Conservation (phyloP, 2,888 invertebrate species). For the Crocallis elinguaria region DNA sequence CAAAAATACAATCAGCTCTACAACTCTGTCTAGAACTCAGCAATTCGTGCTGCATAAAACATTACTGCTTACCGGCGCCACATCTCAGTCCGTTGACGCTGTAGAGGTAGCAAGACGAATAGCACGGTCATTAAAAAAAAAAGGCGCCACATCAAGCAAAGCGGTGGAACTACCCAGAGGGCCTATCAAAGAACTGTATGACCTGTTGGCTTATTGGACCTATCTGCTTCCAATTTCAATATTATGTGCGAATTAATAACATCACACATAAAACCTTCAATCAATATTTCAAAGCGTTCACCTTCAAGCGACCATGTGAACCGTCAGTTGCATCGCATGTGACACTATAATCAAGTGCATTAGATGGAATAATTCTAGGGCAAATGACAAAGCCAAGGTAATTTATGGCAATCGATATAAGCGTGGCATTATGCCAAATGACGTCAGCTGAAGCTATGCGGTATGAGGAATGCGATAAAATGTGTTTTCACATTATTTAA, state of each 20-base stretch:
- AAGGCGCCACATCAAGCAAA: too few relatives aligned
- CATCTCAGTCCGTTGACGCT: too few relatives aligned
- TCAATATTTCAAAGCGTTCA: slow-evolving; percentile 16
- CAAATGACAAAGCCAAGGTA: slow-evolving; percentile 24
- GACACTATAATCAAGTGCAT: not conserved
- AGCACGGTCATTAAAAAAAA: too few relatives aligned
- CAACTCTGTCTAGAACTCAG: too few relatives aligned
- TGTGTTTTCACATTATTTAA: not conserved
- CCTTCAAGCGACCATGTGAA: slow-evolving; percentile 26
- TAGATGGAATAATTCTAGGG: slow-evolving; percentile 17
- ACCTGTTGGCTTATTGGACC: too few relatives aligned
- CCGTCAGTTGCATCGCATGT: slow-evolving; percentile 10
- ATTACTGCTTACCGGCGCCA: too few relatives aligned
- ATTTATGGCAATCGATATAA: slow-evolving; percentile 43
- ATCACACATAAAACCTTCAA: not conserved
- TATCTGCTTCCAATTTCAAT: too few relatives aligned
- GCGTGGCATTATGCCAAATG: slow-evolving; percentile 49
- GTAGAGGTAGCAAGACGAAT: too few relatives aligned
- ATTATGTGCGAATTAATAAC: not conserved
- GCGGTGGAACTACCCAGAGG: too few relatives aligned
- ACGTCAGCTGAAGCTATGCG: slow-evolving; percentile 36
- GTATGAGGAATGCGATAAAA: slow-evolving; percentile 17
- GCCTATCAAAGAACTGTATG: too few relatives aligned
- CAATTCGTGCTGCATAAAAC: too few relatives aligned
- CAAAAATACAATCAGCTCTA: too few relatives aligned